A percentile compares a stretch with the other conserved stretches of the same genome.
phyloP scores from a whole-genome alignment of 2,113 vertebrate genomes.

The Anas platyrhynchos region DNA sequence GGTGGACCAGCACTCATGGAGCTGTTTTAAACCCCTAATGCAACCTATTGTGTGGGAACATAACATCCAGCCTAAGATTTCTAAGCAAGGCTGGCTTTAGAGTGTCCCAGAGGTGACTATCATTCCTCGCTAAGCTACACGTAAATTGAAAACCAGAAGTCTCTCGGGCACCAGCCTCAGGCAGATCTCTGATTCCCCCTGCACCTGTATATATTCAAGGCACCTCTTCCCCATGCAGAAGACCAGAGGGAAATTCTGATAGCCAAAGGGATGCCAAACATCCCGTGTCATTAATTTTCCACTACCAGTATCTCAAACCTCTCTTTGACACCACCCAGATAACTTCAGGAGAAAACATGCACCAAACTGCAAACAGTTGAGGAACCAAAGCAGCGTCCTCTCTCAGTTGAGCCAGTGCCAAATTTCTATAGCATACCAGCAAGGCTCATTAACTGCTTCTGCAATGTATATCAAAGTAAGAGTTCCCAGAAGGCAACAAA shows the following conservation, averaged over 20 bases:
- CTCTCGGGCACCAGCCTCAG: neutral
- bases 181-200: neutral
- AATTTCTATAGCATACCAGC: neutral
- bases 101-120: neutral
- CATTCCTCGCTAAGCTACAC: neutral
- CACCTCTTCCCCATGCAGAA: neutral
- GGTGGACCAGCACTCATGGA: neutral
- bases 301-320: neutral
- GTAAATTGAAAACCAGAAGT: neutral
- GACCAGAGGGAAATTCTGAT: neutral
- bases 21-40: neutral
- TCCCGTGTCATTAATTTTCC: neutral
- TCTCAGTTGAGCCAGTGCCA: neutral
- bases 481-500: neutral
- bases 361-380: neutral
- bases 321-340: neutral
- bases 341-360: neutral
- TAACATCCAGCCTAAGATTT: neutral
- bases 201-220: neutral
- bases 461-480: neutral
- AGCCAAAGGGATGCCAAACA: neutral
- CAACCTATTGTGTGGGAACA: rapidly evolving
- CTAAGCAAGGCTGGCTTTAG: neutral
- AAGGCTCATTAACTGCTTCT: neutral
- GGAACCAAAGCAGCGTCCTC: neutral